These are phyloP conservation scores for Lepidurus packardi DNA, from an alignment of 1,140 invertebrate species.

Conservation along the genomic window DNA sequence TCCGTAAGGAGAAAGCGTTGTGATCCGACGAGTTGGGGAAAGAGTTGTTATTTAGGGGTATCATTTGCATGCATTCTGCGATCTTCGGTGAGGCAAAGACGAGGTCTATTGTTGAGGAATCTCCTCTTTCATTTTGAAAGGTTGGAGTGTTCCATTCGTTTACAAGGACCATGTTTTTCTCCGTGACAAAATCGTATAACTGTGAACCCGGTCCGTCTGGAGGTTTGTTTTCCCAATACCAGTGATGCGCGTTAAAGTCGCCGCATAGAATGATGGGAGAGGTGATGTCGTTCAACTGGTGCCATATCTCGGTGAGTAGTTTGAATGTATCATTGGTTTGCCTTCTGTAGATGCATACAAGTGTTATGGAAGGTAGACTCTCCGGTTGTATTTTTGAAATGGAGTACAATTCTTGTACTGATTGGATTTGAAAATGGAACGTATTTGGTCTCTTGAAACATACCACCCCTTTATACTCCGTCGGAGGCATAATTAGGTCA, in stretches of 20 bases:
- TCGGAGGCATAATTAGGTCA: background rate
- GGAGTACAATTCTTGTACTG: background rate
- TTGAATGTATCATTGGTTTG: background rate
- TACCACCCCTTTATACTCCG: background rate
- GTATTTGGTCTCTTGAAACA: background rate
- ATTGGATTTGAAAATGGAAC: background rate
- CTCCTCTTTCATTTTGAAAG: no score
- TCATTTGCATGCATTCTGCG: background rate
- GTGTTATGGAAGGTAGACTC: background rate
- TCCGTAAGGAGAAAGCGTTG: background rate
- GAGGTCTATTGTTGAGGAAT: no score
- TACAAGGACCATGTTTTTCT: no score
- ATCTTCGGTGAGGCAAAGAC: background rate
- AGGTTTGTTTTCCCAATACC: no score
- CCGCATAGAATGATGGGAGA: no score
- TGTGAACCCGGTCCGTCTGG: no score
- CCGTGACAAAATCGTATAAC: no score
- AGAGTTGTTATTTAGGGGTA: background rate
- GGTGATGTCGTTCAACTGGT: background rate
- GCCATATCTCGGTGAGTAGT: background rate
- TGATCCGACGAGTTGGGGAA: constrained; percentile 23
- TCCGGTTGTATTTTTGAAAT: background rate
- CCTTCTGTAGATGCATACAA: background rate
- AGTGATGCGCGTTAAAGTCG: no score
- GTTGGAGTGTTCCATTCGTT: no score